Conservation (phyloP, 2,888 invertebrate species). For the Autographa gamma region DNA sequence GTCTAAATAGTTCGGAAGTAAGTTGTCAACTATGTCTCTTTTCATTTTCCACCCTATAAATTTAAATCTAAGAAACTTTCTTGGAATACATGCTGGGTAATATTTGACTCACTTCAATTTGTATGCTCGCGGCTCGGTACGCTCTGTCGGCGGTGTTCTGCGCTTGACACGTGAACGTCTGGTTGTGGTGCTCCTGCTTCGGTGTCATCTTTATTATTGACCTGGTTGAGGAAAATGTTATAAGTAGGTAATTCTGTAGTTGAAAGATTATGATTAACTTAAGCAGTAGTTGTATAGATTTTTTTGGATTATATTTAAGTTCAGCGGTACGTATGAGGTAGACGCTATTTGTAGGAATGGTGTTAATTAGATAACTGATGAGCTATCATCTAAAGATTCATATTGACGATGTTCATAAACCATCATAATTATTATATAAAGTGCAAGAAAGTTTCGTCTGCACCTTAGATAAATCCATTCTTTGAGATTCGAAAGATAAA, state of each 20-base stretch:
- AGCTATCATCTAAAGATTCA: too few species aligned
- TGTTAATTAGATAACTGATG: too few species aligned
- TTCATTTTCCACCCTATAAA: neutral
- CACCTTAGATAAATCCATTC: too few species aligned
- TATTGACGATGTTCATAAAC: too few species aligned
- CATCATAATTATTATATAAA: too few species aligned
- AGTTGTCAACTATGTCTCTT: neutral
- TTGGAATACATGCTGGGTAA: neutral
- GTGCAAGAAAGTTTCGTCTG: too few species aligned
- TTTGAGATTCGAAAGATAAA: too few species aligned
- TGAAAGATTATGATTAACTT: neutral
- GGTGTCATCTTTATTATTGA: slow-evolving; percentile 96
- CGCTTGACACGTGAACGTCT: slow-evolving; percentile 96
- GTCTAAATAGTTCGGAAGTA: neutral
- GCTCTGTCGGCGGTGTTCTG: slow-evolving; percentile 96
- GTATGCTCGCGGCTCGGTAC: slow-evolving; percentile 94
- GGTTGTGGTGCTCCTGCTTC: slow-evolving; percentile 95
- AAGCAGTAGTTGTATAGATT: too few species aligned
- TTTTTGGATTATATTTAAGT: too few species aligned
- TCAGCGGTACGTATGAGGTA: too few species aligned
- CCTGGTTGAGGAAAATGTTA: slow-evolving; percentile 74
- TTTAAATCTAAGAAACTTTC: neutral
- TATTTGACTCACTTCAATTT: slow-evolving; percentile 91
- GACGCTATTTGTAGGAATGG: too few species aligned
- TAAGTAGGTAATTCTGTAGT: neutral